Evolutionary conservation across 2,888 invertebrate genomes (phyloP).

Genomic region (Alsophila aescularia): DNA sequence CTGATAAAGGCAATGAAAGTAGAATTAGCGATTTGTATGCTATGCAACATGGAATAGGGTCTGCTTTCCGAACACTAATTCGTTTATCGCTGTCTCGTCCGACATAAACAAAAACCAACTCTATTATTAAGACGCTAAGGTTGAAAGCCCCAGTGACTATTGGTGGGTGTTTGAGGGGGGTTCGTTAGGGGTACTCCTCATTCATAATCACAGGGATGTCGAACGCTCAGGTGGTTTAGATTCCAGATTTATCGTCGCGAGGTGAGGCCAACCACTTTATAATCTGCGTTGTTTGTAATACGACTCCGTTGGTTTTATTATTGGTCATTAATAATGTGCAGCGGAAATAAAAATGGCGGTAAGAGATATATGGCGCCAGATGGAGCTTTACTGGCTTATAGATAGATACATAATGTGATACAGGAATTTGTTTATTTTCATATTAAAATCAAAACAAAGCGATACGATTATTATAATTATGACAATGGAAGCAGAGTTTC

Average conservation of each 20-base stretch:
- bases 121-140: slow-evolving; percentile 38
- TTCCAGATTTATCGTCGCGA: slow-evolving; percentile 77
- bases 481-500: too few species aligned
- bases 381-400: not conserved
- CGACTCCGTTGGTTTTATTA: slow-evolving; percentile 27
- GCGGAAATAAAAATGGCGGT: slow-evolving; percentile 3
- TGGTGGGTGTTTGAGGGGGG: slow-evolving; percentile 39
- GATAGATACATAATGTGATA: not conserved
- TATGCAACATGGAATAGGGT: slow-evolving; percentile 74
- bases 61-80: slow-evolving; percentile 77
- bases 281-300: slow-evolving; percentile 68
- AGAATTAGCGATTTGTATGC: slow-evolving; percentile 75
- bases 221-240: slow-evolving; percentile 81
- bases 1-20: slow-evolving; percentile 37
- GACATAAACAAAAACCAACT: slow-evolving; percentile 40
- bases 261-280: slow-evolving; percentile 70
- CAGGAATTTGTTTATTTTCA: too few species aligned
- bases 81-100: slow-evolving; percentile 62
- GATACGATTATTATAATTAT: too few species aligned
- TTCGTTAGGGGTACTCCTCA: slow-evolving; percentile 58
- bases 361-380: slow-evolving; percentile 1
- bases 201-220: slow-evolving; percentile 78
- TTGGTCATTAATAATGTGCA: slow-evolving; percentile 21
- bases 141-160: slow-evolving; percentile 36
- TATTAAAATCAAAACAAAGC: not conserved